These are phyloP conservation scores for Drosophila mojavensis DNA, from an alignment of 1,140 invertebrate species.

Conservation along the genomic window DNA sequence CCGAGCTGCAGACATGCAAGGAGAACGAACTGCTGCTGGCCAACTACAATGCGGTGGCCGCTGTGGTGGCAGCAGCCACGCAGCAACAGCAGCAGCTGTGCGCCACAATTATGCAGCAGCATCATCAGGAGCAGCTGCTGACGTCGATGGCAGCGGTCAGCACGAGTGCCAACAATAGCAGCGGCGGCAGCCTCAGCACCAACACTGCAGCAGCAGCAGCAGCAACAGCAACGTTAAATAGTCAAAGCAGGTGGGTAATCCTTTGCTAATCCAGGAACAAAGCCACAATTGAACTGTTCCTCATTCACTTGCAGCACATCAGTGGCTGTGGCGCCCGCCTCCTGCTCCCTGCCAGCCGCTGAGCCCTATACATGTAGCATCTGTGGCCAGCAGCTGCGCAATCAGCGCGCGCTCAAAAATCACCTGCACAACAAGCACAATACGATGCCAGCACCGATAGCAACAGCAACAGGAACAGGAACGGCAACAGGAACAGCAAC, in stretches of 20 bases:
- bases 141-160: conserved; percentile 38
- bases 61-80: conserved; percentile 60
- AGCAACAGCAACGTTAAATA: background rate
- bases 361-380: conserved; percentile 35
- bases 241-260: conserved; percentile 38
- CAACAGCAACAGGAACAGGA: background rate
- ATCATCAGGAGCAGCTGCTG: conserved; percentile 53
- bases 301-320: background rate
- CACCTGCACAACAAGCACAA: conserved; percentile 56
- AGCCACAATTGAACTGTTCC: too few species aligned
- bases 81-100: conserved; percentile 53
- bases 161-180: conserved; percentile 25
- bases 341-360: background rate
- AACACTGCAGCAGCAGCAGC: conserved; percentile 1
- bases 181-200: too few species aligned
- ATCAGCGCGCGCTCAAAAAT: conserved; percentile 54
- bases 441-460: background rate
- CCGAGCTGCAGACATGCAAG: conserved; percentile 31
- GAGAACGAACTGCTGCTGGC: conserved; percentile 69
- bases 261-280: too few species aligned
- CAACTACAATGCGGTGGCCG: conserved; percentile 68
- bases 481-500: background rate
- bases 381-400: conserved; percentile 43
- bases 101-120: conserved; percentile 53
- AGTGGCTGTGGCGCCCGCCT: conserved; percentile 13